Percentiles rank a stretch among this genome's conserved stretches.
phyloP scores from a whole-genome alignment of 2,113 vertebrate genomes.

The Diadophis punctatus region DNA sequence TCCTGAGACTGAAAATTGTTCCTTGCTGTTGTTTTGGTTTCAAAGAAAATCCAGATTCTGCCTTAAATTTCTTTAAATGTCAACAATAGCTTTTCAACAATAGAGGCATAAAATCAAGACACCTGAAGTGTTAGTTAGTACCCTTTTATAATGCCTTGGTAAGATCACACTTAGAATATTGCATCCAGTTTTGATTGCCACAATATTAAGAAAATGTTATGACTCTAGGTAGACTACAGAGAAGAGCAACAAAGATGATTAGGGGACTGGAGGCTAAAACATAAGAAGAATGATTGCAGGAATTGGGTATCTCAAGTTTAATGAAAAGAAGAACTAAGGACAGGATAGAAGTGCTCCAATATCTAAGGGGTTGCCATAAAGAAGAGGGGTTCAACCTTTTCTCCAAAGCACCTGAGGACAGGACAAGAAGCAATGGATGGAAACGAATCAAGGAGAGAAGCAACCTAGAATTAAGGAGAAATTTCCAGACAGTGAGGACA shows the following conservation, averaged over 20 bases:
- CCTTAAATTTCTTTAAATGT: neutral
- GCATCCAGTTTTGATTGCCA: neutral
- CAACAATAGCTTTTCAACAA: too few relatives aligned
- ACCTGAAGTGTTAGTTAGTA: too few relatives aligned
- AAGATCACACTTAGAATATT: neutral
- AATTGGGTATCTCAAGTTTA: neutral
- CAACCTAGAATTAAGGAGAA: neutral
- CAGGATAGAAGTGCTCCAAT: neutral
- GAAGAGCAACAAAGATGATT: neutral
- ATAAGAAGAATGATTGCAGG: too few relatives aligned
- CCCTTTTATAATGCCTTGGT: too few relatives aligned
- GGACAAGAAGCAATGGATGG: neutral
- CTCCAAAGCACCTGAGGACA: too few relatives aligned
- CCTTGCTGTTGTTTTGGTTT: neutral
- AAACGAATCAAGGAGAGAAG: neutral
- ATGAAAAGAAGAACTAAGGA: neutral
- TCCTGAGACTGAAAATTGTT: neutral
- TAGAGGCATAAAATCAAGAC: too few relatives aligned
- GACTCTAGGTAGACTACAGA: too few relatives aligned
- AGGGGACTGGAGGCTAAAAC: neutral
- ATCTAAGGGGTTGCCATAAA: neutral
- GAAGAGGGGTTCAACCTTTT: neutral
- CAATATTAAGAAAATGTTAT: neutral
- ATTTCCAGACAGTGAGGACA: neutral
- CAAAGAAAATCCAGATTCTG: neutral